Percentiles rank a stretch among this genome's conserved stretches.
phyloP scores from a whole-genome alignment of 2,113 vertebrate species.

The Alaudala cheleensis region DNA sequence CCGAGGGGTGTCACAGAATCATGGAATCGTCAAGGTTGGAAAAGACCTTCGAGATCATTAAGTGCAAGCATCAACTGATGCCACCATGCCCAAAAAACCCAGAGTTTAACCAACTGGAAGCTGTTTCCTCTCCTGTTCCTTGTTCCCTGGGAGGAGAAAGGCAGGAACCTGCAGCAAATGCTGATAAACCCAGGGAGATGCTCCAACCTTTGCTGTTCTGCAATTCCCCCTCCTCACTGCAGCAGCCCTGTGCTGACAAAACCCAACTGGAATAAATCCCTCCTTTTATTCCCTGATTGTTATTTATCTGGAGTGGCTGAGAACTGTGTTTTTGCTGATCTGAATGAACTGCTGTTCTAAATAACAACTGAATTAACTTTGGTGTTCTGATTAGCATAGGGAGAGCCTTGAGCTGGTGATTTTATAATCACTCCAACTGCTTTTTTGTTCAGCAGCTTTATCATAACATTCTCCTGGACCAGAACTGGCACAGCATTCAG shows the following conservation, averaged over 20 bases:
- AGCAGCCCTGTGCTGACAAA: not conserved
- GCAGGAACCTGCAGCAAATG: not conserved
- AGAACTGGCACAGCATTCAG: not conserved
- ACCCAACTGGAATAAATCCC: constrained; percentile 6
- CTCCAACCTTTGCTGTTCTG: not conserved
- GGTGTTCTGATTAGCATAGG: not conserved
- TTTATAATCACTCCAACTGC: not conserved
- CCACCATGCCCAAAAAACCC: accelerated
- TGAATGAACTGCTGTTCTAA: not conserved
- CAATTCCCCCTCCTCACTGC: not conserved
- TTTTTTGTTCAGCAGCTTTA: not conserved
- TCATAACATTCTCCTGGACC: not conserved
- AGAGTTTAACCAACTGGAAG: not conserved
- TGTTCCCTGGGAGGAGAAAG: not conserved
- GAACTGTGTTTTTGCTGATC: not conserved
- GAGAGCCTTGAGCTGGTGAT: constrained; percentile 19
- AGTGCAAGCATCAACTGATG: not conserved
- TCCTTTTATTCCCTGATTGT: not conserved
- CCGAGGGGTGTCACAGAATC: too few relatives aligned
- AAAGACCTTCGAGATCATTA: not conserved
- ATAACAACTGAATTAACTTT: constrained; percentile 49
- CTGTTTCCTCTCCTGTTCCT: not conserved
- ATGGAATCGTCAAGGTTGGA: not conserved
- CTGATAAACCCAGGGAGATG: not conserved
- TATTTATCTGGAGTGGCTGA: constrained; percentile 15